A percentile compares a stretch with the other conserved stretches of the same genome.
These are phyloP conservation scores for Tursiops truncatus DNA, from an alignment of 2,113 vertebrate genomes.

Conservation along the genomic window DNA sequence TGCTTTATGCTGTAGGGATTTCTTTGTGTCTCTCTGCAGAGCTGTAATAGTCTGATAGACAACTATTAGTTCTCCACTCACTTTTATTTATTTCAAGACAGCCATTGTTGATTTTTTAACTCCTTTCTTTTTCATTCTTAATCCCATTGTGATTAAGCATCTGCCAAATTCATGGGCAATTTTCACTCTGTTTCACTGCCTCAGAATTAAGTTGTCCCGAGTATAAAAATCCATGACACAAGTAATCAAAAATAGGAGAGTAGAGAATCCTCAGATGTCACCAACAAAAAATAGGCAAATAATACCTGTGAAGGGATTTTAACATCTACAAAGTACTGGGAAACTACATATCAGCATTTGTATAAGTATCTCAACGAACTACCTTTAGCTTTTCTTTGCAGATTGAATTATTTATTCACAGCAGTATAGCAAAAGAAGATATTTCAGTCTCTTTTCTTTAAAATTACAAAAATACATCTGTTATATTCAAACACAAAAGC, in stretches of 20 bases:
- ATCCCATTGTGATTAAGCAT: conserved; percentile 52
- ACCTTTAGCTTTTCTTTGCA: background rate
- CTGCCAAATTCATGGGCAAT: conserved; percentile 22
- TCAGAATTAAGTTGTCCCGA: conserved; percentile 40
- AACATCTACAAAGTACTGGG: conserved; percentile 10
- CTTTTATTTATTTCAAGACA: conserved; percentile 30
- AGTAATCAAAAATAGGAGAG: conserved; percentile 51
- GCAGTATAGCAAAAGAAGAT: background rate
- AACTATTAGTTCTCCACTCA: background rate
- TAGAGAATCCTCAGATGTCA: conserved; percentile 23
- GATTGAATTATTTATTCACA: background rate
- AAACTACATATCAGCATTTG: conserved; percentile 22
- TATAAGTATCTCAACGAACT: background rate
- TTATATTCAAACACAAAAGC: background rate
- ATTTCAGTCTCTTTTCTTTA: background rate
- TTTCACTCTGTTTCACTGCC: conserved; percentile 39
- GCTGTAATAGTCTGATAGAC: background rate
- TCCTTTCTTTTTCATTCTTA: conserved; percentile 50
- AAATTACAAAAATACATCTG: background rate
- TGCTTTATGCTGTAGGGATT: background rate
- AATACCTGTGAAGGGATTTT: conserved; percentile 50
- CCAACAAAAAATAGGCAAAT: conserved; percentile 18
- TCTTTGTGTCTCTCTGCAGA: background rate
- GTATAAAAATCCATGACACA: conserved; percentile 54
- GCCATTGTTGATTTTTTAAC: conserved; percentile 18